Base-by-base conservation (phyloP, 2,888 invertebrate genomes). In the Idaea straminata region DNA sequence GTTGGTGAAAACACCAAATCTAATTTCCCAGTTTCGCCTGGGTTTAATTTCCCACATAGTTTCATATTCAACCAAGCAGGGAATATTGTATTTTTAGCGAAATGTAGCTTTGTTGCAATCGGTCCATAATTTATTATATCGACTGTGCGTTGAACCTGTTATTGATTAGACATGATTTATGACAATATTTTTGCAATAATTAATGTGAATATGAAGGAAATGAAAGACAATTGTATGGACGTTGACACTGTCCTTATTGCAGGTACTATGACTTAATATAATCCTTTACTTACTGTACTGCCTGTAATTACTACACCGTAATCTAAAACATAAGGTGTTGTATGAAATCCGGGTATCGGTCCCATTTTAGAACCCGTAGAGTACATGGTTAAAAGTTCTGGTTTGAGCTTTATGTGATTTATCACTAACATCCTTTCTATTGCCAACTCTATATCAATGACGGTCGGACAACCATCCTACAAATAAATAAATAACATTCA, bases 391-490 rank as follows among this genome's bases (percentile, higher is more conserved):
- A 92, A 73, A 62, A 92, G 71, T 47, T 89, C 86, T 38, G 91
- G 89, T 64, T 89, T 86, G 0, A 80, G 72, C 68, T 83, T 82
- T 15, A 95, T 84, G 72, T 93, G 87, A 58, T 91, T 82, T 64
- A 85, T 88, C 1, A 93, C 87, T 62, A 94, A 77, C 71, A 88
- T 80, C 73, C 94, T 89, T 81, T 95, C 95, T 69, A 94, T 91
- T 1, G 94, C 94, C 80, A 95, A 85, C 65, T 94, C 94, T 64
- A 95, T 94, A 70, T 95, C 95, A 82, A 93, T 89, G n/a, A 75
- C 71, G 6, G 92, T 89, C 6, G 95, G 95, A 75, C 86, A 89
- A 3, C 74, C 80, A 67, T 94, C 93, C 89, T 93, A 65, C 68
- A 84, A 78, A 62, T 71, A 57, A 66, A 65, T 57, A 64, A 67